Evolutionary conservation across 2,888 invertebrate species (phyloP).

Genomic region (Acleris holmiana): DNA sequence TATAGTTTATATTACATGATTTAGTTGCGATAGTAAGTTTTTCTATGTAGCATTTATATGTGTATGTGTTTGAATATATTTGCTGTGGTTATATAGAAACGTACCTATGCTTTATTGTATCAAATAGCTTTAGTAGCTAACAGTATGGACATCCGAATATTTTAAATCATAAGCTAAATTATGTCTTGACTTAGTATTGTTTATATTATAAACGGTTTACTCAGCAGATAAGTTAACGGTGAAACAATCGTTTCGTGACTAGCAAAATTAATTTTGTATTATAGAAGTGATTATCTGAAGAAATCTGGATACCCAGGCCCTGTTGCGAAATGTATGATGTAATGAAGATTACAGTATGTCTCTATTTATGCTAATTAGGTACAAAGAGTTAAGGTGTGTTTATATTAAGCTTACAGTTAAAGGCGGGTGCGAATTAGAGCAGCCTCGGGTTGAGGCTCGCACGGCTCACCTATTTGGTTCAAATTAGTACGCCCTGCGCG

Average conservation of each 20-base stretch:
- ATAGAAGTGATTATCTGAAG: too few relatives aligned
- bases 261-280: not conserved
- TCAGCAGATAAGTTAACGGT: constrained; percentile 10
- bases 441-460: too few relatives aligned
- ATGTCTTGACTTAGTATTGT: constrained; percentile 23
- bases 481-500: too few relatives aligned
- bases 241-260: constrained; percentile 16
- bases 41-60: constrained; percentile 55
- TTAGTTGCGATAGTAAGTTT: constrained; percentile 56
- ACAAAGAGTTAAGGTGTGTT: too few relatives aligned
- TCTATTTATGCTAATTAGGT: too few relatives aligned
- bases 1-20: constrained; percentile 48
- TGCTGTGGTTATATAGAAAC: constrained; percentile 33
- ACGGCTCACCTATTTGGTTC: too few relatives aligned
- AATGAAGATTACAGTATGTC: too few relatives aligned
- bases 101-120: constrained; percentile 32
- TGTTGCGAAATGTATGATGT: too few relatives aligned
- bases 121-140: constrained; percentile 30
- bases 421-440: too few relatives aligned
- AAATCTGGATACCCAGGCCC: too few relatives aligned
- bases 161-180: too few relatives aligned
- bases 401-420: too few relatives aligned
- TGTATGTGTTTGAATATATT: constrained; percentile 42
- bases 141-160: constrained; percentile 13
- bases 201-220: constrained; percentile 20